phyloP scores from a whole-genome alignment of 1,140 invertebrate species.

The Pseudomyrmex pallidus region DNA sequence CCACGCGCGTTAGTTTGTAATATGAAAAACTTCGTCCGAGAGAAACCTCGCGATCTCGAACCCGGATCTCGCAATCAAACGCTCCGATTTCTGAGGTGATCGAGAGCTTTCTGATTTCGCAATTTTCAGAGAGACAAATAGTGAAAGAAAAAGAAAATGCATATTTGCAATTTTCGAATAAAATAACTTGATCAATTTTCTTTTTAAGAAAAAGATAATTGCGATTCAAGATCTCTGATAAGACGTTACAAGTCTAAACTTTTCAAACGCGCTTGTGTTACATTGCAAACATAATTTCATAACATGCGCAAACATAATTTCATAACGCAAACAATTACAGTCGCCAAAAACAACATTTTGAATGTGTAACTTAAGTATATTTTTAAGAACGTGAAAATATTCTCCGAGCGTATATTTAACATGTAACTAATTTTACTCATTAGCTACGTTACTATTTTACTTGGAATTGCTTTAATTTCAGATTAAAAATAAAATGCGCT shows the following conservation, averaged over 20 bases:
- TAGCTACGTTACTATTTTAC: too few relatives aligned
- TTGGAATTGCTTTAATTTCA: too few relatives aligned
- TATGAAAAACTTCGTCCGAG: constrained; percentile 52
- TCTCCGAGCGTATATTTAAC: not conserved
- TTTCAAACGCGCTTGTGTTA: not conserved
- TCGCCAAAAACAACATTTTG: not conserved
- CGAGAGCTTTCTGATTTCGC: constrained; percentile 36
- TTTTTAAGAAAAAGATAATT: too few relatives aligned
- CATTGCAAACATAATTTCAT: not conserved
- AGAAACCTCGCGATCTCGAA: constrained; percentile 49
- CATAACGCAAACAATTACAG: not conserved
- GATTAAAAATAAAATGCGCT: not conserved
- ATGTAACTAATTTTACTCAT: too few relatives aligned
- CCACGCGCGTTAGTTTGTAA: constrained; percentile 30
- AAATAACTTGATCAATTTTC: too few relatives aligned
- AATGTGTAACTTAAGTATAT: not conserved
- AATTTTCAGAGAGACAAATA: not conserved
- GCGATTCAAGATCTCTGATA: too few relatives aligned
- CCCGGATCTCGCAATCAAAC: constrained; percentile 59
- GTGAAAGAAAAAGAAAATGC: not conserved
- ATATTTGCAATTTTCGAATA: too few relatives aligned
- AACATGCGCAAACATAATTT: not conserved
- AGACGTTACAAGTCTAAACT: not conserved
- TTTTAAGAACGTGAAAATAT: not conserved
- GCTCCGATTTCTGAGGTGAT: constrained; percentile 23